Conservation (phyloP, 2,888 invertebrate genomes). For the Tupiocoris notatus region DNA sequence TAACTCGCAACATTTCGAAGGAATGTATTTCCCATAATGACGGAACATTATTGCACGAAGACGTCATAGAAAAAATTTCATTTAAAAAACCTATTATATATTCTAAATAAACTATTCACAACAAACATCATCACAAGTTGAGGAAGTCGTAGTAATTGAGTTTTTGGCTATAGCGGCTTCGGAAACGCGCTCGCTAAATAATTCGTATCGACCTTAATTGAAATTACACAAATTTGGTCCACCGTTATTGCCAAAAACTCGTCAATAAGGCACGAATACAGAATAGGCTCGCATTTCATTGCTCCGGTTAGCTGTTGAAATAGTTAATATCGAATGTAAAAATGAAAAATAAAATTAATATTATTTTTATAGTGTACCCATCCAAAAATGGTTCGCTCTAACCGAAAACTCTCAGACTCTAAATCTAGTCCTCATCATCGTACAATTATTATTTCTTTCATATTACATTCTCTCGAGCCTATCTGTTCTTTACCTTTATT, state of each 20-base stretch:
- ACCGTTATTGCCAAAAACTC: constrained; percentile 3
- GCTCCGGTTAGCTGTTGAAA: not conserved
- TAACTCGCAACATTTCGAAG: constrained; percentile 26
- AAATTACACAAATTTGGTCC: constrained; percentile 3
- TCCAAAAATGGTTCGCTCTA: no score
- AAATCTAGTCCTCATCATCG: no score
- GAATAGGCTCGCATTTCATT: not conserved
- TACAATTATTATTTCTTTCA: no score
- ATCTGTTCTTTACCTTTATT: no score
- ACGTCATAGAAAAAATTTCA: constrained; percentile 3
- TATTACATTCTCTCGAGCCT: no score
- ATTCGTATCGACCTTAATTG: not conserved
- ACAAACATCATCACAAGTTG: constrained; percentile 13
- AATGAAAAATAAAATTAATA: not conserved
- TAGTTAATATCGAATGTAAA: not conserved
- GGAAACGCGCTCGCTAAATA: not conserved
- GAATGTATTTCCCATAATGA: constrained; percentile 30
- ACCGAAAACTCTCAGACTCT: no score
- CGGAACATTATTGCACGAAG: constrained; percentile 29
- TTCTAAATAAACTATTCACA: not conserved
- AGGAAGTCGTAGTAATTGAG: constrained; percentile 5
- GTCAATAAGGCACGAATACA: not conserved
- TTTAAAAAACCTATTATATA: not conserved
- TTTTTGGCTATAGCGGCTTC: no score
- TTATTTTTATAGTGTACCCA: no score